Conservation (phyloP, 2,888 invertebrate species). For the Lacanobia oleracea region DNA sequence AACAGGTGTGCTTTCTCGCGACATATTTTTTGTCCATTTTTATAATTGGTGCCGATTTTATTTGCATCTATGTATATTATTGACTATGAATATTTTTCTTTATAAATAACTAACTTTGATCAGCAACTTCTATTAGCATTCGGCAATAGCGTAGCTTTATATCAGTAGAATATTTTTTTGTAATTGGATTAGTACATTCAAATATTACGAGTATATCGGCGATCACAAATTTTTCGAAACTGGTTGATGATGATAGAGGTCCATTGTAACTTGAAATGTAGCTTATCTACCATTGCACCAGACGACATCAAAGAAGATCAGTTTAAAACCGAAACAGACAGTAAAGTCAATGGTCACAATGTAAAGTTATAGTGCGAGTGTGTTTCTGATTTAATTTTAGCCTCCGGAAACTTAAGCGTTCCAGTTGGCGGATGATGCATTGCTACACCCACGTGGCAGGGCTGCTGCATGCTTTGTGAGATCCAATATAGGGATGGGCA, state of each 20-base stretch:
- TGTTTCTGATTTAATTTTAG: slow-evolving; percentile 67
- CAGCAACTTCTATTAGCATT: no score
- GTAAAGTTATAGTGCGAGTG: slow-evolving; percentile 33
- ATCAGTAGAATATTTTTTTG: no score
- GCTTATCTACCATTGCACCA: background rate
- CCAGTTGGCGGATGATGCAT: slow-evolving; percentile 71
- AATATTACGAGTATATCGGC: no score
- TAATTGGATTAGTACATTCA: no score
- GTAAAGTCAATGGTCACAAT: slow-evolving; percentile 23
- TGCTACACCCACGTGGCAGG: slow-evolving; percentile 49
- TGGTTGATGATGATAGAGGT: no score
- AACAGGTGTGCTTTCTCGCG: background rate
- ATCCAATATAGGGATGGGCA: background rate
- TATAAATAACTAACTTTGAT: no score
- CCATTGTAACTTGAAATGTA: background rate
- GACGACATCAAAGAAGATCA: slow-evolving; percentile 14
- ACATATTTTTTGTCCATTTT: background rate
- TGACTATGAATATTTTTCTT: no score
- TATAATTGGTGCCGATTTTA: background rate
- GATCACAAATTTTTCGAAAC: no score
- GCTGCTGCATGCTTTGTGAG: slow-evolving; percentile 33
- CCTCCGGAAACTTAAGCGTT: slow-evolving; percentile 72
- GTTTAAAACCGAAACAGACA: slow-evolving; percentile 9
- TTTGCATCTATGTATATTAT: background rate
- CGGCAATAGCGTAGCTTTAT: no score